Evolutionary conservation across 2,113 vertebrate genomes (phyloP).

Genomic region (Oophaga pumilio): DNA sequence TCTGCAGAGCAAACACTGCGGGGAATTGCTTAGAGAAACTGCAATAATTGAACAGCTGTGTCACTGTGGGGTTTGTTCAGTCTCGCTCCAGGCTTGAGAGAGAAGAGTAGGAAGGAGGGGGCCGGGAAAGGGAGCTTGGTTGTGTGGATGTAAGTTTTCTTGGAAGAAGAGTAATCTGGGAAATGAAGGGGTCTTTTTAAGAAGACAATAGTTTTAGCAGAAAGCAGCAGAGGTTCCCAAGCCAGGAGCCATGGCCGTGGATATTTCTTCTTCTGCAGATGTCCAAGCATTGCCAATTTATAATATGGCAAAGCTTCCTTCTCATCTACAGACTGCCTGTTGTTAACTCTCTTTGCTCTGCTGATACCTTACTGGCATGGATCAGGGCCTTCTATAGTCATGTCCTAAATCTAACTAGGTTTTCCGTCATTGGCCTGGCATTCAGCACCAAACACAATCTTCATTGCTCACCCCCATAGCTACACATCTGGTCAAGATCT

Average conservation of each 20-base stretch:
- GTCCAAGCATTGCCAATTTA: neutral
- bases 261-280: constrained; percentile 23
- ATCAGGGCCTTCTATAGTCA: neutral
- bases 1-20: constrained; percentile 51
- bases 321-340: neutral
- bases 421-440: too few species aligned
- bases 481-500: too few species aligned
- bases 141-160: constrained; percentile 29
- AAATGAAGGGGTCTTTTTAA: constrained; percentile 30
- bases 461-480: too few species aligned
- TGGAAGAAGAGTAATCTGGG: constrained; percentile 32
- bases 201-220: constrained; percentile 44
- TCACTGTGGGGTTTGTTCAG: constrained; percentile 43
- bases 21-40: constrained; percentile 36
- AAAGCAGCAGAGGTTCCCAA: constrained; percentile 10
- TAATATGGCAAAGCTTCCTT: neutral
- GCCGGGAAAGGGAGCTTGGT: neutral
- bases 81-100: constrained; percentile 31
- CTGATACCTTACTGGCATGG: neutral
- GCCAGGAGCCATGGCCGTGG: constrained; percentile 35
- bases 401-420: neutral
- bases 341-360: constrained; percentile 1
- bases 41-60: constrained; percentile 56
- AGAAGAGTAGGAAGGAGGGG: neutral
- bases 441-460: too few species aligned